These are phyloP conservation scores for Ellobium chinense DNA, from an alignment of 2,888 invertebrate species.

Conservation along the genomic window DNA sequence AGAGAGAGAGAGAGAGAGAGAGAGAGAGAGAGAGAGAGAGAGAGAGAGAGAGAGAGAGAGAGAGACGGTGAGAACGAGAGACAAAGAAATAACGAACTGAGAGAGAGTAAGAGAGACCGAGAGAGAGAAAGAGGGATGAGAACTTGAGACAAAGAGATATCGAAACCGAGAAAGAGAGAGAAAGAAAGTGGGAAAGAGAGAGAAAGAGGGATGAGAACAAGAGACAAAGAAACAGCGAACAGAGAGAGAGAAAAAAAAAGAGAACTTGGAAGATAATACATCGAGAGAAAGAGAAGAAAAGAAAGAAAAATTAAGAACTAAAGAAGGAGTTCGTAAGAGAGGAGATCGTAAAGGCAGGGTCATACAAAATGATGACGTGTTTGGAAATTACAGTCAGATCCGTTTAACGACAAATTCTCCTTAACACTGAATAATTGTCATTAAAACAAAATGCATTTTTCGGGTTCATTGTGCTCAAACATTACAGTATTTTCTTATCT, in stretches of 20 bases:
- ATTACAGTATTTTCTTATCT: too few species aligned
- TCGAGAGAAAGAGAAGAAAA: not conserved
- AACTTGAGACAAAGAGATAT: not conserved
- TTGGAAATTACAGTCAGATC: too few species aligned
- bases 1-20: constrained; percentile 16
- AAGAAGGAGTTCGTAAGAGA: too few species aligned
- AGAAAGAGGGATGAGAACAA: constrained; percentile 1
- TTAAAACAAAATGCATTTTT: too few species aligned
- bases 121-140: constrained; percentile 4
- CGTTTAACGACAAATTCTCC: too few species aligned
- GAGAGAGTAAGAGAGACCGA: not conserved
- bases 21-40: constrained; percentile 15
- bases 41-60: constrained; percentile 17
- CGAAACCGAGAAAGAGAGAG: constrained; percentile 7
- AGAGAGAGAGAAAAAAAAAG: not conserved
- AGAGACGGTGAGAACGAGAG: constrained; percentile 21
- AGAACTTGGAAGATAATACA: not conserved
- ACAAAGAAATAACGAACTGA: not conserved
- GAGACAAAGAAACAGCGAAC: not conserved
- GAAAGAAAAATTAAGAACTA: too few species aligned
- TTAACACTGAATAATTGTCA: too few species aligned
- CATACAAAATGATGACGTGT: too few species aligned
- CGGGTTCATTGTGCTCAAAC: too few species aligned
- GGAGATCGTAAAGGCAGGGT: too few species aligned
- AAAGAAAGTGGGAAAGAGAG: constrained; percentile 17